phyloP scores from a whole-genome alignment of 2,113 vertebrate genomes.

The pig (Sus scrofa) region T2T-Sscrofa CM000817.6:94124001-94124500 shows the following conservation, averaged over 20 bases:
- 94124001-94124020: too few relatives aligned
- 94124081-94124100: not conserved
- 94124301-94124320: conserved; percentile 1
- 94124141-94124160: not conserved
- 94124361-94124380: not conserved
- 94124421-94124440: not conserved
- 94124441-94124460: accelerated
- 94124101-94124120: not conserved
- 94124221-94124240: not conserved
- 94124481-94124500: not conserved
- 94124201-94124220: not conserved
- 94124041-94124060: not conserved
- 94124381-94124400: not conserved
- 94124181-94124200: not conserved
- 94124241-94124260: not conserved
- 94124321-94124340: conserved; percentile 13
- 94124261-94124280: not conserved
- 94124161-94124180: not conserved
- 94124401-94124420: not conserved
- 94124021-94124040: not conserved
- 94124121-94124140: not conserved
- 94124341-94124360: not conserved
- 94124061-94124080: accelerated
- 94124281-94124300: not conserved
- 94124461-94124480: not conserved